Conservation (phyloP, 2,888 invertebrate genomes). For the Omphaloscelis lunosa region DNA sequence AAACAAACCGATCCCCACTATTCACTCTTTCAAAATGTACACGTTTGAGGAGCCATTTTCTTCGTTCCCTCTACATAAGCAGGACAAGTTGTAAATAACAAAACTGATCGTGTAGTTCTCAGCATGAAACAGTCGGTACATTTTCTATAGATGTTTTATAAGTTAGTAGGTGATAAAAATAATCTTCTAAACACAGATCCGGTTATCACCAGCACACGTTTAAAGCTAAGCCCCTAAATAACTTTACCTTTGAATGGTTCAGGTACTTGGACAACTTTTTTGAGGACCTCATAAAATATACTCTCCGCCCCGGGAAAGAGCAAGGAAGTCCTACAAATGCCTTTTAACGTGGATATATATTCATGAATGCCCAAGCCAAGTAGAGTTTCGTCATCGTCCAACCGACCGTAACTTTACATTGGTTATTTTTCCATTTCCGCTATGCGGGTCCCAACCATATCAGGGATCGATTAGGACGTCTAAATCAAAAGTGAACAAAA, state of each 20-base stretch:
- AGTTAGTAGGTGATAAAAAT: too few species aligned
- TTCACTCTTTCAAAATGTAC: constrained; percentile 23
- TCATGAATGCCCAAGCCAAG: background rate
- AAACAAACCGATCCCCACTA: background rate
- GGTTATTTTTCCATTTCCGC: background rate
- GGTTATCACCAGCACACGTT: background rate
- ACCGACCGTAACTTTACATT: background rate
- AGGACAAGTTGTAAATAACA: constrained; percentile 34
- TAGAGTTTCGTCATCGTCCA: background rate
- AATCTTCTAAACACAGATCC: background rate
- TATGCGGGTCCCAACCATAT: background rate
- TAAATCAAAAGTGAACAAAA: background rate
- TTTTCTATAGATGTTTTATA: background rate
- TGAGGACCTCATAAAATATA: background rate
- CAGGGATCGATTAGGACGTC: too few species aligned
- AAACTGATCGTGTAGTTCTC: background rate
- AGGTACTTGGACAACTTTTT: background rate
- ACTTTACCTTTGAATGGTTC: background rate
- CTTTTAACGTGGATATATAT: background rate
- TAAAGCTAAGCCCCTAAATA: background rate
- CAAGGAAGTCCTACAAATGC: background rate
- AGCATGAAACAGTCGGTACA: background rate
- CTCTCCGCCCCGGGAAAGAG: background rate
- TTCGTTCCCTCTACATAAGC: constrained; percentile 1
- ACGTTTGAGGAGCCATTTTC: background rate